Conservation (phyloP, 2,888 invertebrate genomes). For the Tanytarsus gracilentus region DNA sequence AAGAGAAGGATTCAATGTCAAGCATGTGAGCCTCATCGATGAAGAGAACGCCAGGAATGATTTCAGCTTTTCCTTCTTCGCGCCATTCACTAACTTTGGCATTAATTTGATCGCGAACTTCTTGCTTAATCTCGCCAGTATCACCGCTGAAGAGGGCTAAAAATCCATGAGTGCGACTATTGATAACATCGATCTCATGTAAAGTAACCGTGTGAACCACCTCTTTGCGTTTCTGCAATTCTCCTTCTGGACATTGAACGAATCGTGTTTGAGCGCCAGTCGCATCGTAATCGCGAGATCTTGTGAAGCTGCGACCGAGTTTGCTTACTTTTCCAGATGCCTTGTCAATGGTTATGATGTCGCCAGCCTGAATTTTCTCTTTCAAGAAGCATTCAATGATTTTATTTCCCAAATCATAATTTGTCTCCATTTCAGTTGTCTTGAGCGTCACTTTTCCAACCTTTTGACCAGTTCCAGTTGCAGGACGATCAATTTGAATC, state of each 20-base stretch:
- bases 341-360: conserved; percentile 97
- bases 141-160: conserved; percentile 97
- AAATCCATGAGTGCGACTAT: conserved; percentile 95
- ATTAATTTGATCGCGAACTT: conserved; percentile 97
- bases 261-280: conserved; percentile 82
- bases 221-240: conserved; percentile 95
- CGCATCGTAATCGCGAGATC: conserved; percentile 96
- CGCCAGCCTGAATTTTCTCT: conserved; percentile 92
- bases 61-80: conserved; percentile 98
- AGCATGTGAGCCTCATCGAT: conserved; percentile 98
- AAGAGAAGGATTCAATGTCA: conserved; percentile 98
- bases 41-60: conserved; percentile 95
- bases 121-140: conserved; percentile 96
- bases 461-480: conserved; percentile 67
- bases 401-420: conserved; percentile 96
- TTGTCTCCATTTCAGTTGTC: conserved; percentile 99
- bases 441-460: conserved; percentile 92
- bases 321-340: conserved; percentile 90
- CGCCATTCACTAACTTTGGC: conserved; percentile 96
- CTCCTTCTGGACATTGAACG: conserved; percentile 97
- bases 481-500: conserved; percentile 91
- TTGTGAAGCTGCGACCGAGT: conserved; percentile 87
- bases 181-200: conserved; percentile 99
- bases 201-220: conserved; percentile 95
- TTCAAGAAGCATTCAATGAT: conserved; percentile 95